Percentiles rank a stretch among this genome's conserved stretches.
These are phyloP conservation scores for Pluvianellus socialis DNA, from an alignment of 2,113 vertebrate species.

Conservation along the genomic window DNA sequence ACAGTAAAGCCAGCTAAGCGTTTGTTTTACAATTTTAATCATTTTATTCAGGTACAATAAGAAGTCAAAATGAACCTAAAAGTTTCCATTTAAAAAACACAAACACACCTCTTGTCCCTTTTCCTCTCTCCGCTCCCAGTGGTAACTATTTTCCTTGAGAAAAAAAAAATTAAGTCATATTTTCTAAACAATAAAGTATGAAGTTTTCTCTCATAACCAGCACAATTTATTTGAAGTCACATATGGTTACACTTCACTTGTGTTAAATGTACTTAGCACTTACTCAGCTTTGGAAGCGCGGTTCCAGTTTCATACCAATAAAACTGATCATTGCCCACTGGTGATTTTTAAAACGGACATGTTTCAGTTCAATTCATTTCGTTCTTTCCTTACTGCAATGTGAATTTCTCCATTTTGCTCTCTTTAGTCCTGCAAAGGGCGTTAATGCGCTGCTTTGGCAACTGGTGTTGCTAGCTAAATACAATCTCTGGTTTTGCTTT, in stretches of 20 bases:
- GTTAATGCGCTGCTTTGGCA: slow-evolving; percentile 12
- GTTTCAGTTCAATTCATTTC: background rate
- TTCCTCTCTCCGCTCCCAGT: background rate
- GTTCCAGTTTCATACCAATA: slow-evolving; percentile 30
- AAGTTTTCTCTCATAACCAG: background rate
- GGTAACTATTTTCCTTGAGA: background rate
- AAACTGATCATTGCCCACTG: background rate
- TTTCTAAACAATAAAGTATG: slow-evolving; percentile 6
- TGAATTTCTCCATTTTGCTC: background rate
- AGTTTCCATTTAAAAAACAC: background rate
- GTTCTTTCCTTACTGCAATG: background rate
- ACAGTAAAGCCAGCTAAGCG: background rate
- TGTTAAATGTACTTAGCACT: background rate
- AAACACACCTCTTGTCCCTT: background rate
- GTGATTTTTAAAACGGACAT: background rate
- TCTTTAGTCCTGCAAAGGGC: background rate
- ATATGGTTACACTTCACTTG: background rate
- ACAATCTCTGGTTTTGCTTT: slow-evolving; percentile 22
- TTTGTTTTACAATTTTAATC: background rate
- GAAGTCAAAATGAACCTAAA: background rate
- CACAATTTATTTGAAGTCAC: slow-evolving; percentile 36
- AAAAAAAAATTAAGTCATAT: background rate
- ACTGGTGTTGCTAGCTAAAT: slow-evolving; percentile 3
- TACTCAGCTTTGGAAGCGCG: background rate
- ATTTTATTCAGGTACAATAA: background rate